phyloP scores from a whole-genome alignment of 30 jellyfish, hydroid and myxozoan genomes.

The Catostylus mosaicus region DNA sequence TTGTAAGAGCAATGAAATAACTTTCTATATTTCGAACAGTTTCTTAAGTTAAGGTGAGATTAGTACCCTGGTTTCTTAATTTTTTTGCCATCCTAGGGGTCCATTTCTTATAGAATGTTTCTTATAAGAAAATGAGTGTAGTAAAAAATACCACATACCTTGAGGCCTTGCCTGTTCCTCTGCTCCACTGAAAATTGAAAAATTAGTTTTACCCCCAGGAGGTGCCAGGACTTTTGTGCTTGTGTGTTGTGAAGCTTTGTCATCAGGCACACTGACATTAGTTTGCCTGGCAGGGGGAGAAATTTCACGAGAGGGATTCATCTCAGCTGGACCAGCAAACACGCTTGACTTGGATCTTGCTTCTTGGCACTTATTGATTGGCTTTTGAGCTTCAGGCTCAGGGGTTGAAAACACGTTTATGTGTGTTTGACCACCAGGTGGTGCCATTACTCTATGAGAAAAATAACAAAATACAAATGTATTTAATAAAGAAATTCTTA shows the following conservation, averaged over 20 bases:
- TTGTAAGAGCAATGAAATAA: too few relatives aligned
- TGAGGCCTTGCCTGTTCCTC: slow-evolving; percentile 33
- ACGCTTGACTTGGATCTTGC: slow-evolving; percentile 70
- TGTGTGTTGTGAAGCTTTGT: slow-evolving; percentile 33
- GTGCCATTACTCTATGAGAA: slow-evolving; percentile 72
- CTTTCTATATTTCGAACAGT: too few relatives aligned
- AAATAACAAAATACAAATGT: background rate
- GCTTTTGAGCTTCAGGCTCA: slow-evolving; percentile 67
- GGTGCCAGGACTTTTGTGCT: slow-evolving; percentile 69
- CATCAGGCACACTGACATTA: slow-evolving; percentile 19
- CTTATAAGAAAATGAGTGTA: too few relatives aligned
- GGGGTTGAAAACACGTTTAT: slow-evolving; percentile 70
- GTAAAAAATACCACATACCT: slow-evolving; percentile 29
- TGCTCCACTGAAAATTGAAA: slow-evolving; percentile 42
- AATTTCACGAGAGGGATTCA: slow-evolving; percentile 65
- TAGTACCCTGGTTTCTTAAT: too few relatives aligned
- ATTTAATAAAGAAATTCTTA: too few relatives aligned
- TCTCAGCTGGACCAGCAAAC: slow-evolving; percentile 71
- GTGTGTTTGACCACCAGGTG: slow-evolving; percentile 83
- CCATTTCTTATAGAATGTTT: too few relatives aligned
- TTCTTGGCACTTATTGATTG: slow-evolving; percentile 70
- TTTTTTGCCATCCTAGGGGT: too few relatives aligned
- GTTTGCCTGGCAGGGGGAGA: slow-evolving; percentile 49
- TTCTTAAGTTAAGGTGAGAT: too few relatives aligned
- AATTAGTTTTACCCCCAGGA: slow-evolving; percentile 59